Evolutionary conservation across 2,888 invertebrate genomes (phyloP), one percentile per base, ranked within the genome.

Genomic region (Drosophila birchii): DNA sequence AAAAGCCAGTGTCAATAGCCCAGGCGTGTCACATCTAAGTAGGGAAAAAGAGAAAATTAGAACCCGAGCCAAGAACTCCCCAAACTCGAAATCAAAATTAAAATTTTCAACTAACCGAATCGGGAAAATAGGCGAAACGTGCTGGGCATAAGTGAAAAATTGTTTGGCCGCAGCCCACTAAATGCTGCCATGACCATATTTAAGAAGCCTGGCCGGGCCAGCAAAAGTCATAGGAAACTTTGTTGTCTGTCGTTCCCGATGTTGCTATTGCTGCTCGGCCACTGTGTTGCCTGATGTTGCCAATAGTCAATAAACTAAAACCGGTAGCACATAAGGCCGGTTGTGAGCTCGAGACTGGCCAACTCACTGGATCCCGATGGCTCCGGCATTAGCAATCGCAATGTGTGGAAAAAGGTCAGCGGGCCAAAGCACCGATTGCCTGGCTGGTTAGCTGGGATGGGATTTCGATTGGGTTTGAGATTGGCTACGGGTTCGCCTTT

Each of bases 141-240:
- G 84, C 79, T 76, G 49, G 51, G 84, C 87, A 85, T 85, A 86
- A 88, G 87, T 86, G 84, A 85, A 88, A 88, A 85, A 83, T 83
- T 71, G 86, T 83, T 67, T 81, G 73, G 74, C 55, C 81, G 81
- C 73, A 71, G 83, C 76, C 79, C 75, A 78, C 81, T 58, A 81
- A 76, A 84, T 78, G 85, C 75, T 72, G 68, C 73, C 75, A 72
- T 70, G 75, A 32, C 84, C 84, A 85, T 86, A 88, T 88, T 75
- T 71, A 76, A 63, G 53, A 74, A 74, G 49, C 51, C 54, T 29
- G 64, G 43, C 39, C 53, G 34, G 71, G 63, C 76, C 72, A 73
- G 59, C 66, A 76, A 70, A 60, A 87, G 81, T 84, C 87, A 81
- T 69, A 43, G 49, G 75, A 59, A 59, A 70, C 80, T 64, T 70